These are phyloP conservation scores for Xiphophorus birchmanni DNA, from an alignment of 2,797 vertebrate genomes.

Conservation along the genomic window DNA sequence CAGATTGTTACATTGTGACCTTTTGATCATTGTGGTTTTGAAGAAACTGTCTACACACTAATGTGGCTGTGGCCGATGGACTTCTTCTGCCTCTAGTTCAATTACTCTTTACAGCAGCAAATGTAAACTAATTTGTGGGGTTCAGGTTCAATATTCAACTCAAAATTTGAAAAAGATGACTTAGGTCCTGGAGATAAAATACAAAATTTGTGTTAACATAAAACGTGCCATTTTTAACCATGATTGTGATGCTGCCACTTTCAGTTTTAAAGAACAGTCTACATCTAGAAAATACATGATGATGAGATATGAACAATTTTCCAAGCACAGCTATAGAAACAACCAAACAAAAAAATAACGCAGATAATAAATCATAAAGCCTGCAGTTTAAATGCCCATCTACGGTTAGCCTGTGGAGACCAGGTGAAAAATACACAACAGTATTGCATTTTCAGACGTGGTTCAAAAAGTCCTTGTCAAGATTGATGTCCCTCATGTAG, in stretches of 20 bases:
- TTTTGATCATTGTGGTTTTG: slow-evolving; percentile 38
- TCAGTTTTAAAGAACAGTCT: slow-evolving; percentile 48
- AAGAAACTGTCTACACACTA: slow-evolving; percentile 48
- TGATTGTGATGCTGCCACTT: slow-evolving; percentile 40
- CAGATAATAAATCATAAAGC: slow-evolving; percentile 57
- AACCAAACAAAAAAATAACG: slow-evolving; percentile 47
- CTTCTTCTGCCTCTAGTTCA: slow-evolving; percentile 55
- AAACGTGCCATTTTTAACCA: slow-evolving; percentile 36
- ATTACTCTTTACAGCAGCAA: slow-evolving; percentile 51
- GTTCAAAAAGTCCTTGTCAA: slow-evolving; percentile 82
- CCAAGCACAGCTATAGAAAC: slow-evolving; percentile 44
- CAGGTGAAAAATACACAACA: slow-evolving; percentile 73
- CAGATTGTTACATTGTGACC: slow-evolving; percentile 30
- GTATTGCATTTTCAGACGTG: slow-evolving; percentile 72
- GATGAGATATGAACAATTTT: slow-evolving; percentile 44
- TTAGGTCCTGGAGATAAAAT: slow-evolving; percentile 26
- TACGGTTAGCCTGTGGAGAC: slow-evolving; percentile 55
- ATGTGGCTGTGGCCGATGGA: slow-evolving; percentile 57
- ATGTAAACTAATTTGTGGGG: slow-evolving; percentile 51
- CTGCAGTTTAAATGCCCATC: slow-evolving; percentile 47
- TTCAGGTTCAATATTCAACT: slow-evolving; percentile 41
- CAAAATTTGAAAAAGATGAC: slow-evolving; percentile 43
- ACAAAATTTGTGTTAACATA: slow-evolving; percentile 28
- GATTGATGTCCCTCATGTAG: slow-evolving; percentile 80
- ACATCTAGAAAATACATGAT: slow-evolving; percentile 48